Evolutionary conservation across 2,888 invertebrate genomes (phyloP).

Genomic region (Melanostoma mellinum): DNA sequence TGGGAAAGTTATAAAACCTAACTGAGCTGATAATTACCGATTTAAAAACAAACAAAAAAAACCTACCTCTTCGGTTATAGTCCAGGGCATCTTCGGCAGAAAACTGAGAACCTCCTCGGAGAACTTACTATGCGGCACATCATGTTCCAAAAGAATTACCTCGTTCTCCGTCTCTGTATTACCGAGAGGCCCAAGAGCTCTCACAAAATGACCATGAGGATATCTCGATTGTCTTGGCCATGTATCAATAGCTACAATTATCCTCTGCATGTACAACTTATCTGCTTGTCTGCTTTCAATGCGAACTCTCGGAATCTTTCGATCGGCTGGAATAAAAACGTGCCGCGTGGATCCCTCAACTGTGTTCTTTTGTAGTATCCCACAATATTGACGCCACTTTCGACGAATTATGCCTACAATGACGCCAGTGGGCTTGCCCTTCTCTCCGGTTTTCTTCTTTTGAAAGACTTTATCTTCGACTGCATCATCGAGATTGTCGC

Average conservation of each 20-base stretch:
- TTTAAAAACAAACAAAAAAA: not conserved
- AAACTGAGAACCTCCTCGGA: conserved; percentile 96
- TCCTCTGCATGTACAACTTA: conserved; percentile 90
- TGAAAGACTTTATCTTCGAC: conserved; percentile 83
- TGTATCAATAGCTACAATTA: conserved; percentile 97
- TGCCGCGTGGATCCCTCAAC: conserved; percentile 89
- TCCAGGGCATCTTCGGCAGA: conserved; percentile 94
- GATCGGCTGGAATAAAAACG: conserved; percentile 96
- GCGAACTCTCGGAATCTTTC: conserved; percentile 95
- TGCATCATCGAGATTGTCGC: conserved; percentile 85
- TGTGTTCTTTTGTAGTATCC: conserved; percentile 92
- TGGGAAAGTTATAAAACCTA: not conserved
- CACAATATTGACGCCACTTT: conserved; percentile 99
- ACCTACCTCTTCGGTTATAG: conserved; percentile 90
- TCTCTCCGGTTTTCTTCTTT: conserved; percentile 76
- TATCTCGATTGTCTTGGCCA: conserved; percentile 97
- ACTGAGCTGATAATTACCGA: no score
- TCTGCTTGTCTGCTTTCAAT: conserved; percentile 97
- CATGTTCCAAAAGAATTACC: conserved; percentile 96
- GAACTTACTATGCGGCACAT: conserved; percentile 97
- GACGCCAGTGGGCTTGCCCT: conserved; percentile 87
- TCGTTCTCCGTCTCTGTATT: conserved; percentile 98
- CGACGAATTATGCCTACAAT: conserved; percentile 97
- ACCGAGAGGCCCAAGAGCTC: conserved; percentile 95
- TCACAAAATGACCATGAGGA: conserved; percentile 97